Evolutionary conservation across 23 tunicate genomes (phyloP).

Genomic region (Styela clava): DNA sequence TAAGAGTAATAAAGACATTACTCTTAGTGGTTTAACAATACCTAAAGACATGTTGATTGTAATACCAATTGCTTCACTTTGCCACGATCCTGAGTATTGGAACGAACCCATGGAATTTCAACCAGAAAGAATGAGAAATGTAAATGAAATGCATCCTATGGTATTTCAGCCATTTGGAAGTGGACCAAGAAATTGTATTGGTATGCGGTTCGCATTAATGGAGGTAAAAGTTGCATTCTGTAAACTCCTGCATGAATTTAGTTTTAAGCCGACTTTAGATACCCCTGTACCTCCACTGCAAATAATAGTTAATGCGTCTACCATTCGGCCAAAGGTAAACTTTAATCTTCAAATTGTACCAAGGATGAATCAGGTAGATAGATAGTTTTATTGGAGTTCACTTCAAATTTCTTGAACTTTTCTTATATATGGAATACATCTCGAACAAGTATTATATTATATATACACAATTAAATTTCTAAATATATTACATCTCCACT

Average conservation of each 20-base stretch:
- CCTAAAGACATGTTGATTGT: constrained; percentile 24
- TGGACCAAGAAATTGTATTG: constrained; percentile 70
- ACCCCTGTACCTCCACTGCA: constrained; percentile 26
- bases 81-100: constrained; percentile 29
- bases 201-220: constrained; percentile 54
- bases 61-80: constrained; percentile 36
- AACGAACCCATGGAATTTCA: not conserved
- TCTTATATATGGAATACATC: too few species aligned
- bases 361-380: not conserved
- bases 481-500: too few species aligned
- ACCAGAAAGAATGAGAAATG: constrained; percentile 45
- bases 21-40: constrained; percentile 40
- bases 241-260: constrained; percentile 31
- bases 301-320: not conserved
- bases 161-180: constrained; percentile 64
- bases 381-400: too few species aligned
- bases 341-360: constrained; percentile 30
- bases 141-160: constrained; percentile 57
- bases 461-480: too few species aligned
- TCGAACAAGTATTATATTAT: too few species aligned
- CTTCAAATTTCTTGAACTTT: too few species aligned
- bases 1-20: constrained; percentile 24
- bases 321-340: constrained; percentile 34
- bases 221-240: constrained; percentile 63
- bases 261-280: constrained; percentile 34